Base-by-base conservation (phyloP, 2,888 invertebrate genomes). In the Melieria crassipennis region DNA sequence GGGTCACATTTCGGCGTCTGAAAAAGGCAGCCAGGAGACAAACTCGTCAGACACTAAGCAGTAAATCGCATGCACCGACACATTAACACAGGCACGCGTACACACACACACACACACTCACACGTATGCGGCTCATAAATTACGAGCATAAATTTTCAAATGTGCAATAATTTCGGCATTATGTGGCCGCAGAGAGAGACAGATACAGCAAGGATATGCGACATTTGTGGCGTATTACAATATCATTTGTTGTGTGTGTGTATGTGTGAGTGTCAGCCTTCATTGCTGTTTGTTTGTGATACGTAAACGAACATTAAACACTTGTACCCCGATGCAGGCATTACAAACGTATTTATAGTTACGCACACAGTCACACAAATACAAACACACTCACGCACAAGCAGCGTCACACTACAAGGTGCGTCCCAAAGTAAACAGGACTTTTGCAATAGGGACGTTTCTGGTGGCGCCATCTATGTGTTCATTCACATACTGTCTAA, bases 121-220 rank as follows among this genome's bases (percentile, higher is more conserved):
- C 67, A 65, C 65, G 73, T 58, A 57, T 56, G 52, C 30, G n/a
- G 62, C 76, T 76, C 78, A 79, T 80, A 80, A 80, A 76, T 68
- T 70, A 79, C 65, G 75, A 74, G 75, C 77, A 82, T 82, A 81
- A 78, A 80, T 81, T 80, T 74, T 70, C 76, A 75, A 77, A 75
- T 78, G 76, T 75, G 76, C 73, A 78, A 78, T 80, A 78, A 79
- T 79, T 81, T 77, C 66, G 74, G 75, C 78, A 77, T 78, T 75
- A 77, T 75, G 67, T 76, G 75, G 56, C 74, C 73, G 56, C 71
- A 56, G 76, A 64, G 75, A 73, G 69, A 69, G 30, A 30, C 30
- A 30, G 30, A 30, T 3, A 30, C 30, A 30, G 30, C 30, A 30
- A 30, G 30, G 30, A 30, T 30, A 30, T 30, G 30, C 30, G 30